Evolutionary conservation across 2,888 invertebrate species (phyloP).

Genomic region (Linyphia triangularis): DNA sequence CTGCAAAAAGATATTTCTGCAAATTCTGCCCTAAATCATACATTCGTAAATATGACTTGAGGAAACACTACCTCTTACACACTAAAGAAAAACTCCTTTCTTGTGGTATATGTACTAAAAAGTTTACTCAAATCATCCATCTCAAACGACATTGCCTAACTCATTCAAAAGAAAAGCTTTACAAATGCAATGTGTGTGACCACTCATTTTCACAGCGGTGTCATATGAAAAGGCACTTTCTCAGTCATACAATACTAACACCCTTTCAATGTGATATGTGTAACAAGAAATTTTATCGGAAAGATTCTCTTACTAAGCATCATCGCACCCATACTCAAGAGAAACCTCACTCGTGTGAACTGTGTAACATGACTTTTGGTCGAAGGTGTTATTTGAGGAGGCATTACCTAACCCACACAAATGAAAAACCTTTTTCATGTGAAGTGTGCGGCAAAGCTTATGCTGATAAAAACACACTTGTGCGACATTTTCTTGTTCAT

Average conservation of each 20-base stretch:
- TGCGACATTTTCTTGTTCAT: no score
- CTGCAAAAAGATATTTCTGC: neutral
- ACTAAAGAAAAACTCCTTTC: neutral
- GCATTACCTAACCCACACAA: neutral
- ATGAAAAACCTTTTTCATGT: neutral
- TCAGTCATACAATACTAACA: neutral
- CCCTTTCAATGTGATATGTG: conserved; percentile 4
- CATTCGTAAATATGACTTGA: neutral
- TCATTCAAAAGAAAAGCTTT: neutral
- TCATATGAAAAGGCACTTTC: neutral
- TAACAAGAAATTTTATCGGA: neutral
- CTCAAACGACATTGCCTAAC: neutral
- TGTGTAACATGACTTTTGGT: neutral
- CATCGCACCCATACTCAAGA: neutral
- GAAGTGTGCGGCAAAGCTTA: neutral
- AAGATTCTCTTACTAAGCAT: neutral
- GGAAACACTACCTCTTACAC: neutral
- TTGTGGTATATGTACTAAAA: neutral
- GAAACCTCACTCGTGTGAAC: neutral
- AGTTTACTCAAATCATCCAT: neutral
- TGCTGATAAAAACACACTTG: neutral
- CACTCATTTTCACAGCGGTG: neutral
- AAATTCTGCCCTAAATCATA: neutral
- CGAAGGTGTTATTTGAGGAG: neutral
- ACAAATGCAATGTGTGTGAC: neutral